Percentiles rank a stretch among this genome's conserved stretches.
These are phyloP conservation scores for Trissolcus basalis DNA, from an alignment of 1,140 invertebrate species.

Conservation along the genomic window DNA sequence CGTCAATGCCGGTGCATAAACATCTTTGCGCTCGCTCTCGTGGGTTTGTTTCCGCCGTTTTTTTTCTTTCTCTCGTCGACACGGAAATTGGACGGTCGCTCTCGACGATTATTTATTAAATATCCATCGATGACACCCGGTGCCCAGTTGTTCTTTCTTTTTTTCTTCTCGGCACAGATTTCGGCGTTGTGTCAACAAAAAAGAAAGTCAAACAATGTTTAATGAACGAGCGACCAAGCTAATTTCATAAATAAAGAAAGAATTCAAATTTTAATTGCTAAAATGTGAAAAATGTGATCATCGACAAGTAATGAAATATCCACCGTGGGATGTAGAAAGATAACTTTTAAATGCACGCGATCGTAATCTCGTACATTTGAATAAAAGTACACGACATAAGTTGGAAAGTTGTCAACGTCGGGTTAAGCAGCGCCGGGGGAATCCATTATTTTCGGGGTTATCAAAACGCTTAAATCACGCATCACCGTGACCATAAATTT, in stretches of 20 bases:
- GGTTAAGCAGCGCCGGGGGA: too few species aligned
- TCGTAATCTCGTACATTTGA: conserved; percentile 43
- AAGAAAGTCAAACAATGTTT: too few species aligned
- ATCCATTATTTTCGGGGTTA: conserved; percentile 36
- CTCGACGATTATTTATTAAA: too few species aligned
- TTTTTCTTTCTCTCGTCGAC: conserved; percentile 11
- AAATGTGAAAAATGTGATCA: conserved; percentile 29
- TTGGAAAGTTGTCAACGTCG: conserved; percentile 21
- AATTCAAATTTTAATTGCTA: conserved; percentile 52
- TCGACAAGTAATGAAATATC: conserved; percentile 38
- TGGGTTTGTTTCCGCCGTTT: background rate
- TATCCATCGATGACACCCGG: too few species aligned
- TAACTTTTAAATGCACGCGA: conserved; percentile 39
- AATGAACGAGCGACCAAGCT: too few species aligned
- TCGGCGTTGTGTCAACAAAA: too few species aligned
- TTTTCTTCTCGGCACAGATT: too few species aligned
- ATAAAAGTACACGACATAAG: conserved; percentile 43
- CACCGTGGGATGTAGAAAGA: conserved; percentile 13
- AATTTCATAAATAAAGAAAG: too few species aligned
- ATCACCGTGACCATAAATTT: conserved; percentile 44
- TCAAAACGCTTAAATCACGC: conserved; percentile 55
- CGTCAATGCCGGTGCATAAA: conserved; percentile 57
- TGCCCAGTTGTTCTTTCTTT: too few species aligned
- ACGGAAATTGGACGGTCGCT: too few species aligned
- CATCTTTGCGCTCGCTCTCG: conserved; percentile 45